phyloP scores from a whole-genome alignment of 2,797 vertebrate genomes.

The Intellagama lesueurii region DNA sequence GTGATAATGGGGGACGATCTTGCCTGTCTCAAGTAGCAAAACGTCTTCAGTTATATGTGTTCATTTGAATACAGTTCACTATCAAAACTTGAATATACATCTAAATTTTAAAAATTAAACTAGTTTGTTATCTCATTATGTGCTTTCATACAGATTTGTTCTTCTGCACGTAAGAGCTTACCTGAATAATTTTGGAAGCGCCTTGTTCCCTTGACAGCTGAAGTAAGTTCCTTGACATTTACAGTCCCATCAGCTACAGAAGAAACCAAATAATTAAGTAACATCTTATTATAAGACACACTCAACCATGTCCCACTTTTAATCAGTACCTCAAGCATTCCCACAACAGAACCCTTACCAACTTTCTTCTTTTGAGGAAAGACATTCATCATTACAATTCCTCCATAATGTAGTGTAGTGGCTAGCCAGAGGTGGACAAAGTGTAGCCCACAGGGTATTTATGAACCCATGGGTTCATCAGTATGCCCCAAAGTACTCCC shows the following conservation, averaged over 20 bases:
- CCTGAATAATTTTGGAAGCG: constrained; percentile 16
- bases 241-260: constrained; percentile 35
- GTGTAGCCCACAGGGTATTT: too few relatives aligned
- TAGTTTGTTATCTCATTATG: too few relatives aligned
- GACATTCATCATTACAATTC: background rate
- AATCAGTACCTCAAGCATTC: background rate
- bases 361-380: background rate
- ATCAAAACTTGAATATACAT: background rate
- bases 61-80: background rate
- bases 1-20: too few relatives aligned
- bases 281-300: background rate
- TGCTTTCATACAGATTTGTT: background rate
- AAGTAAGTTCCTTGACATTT: constrained; percentile 2
- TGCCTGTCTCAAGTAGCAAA: background rate
- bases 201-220: constrained; percentile 11
- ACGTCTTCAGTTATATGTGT: background rate
- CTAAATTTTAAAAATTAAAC: background rate
- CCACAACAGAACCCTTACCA: background rate
- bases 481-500: too few relatives aligned
- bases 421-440: background rate
- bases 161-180: background rate
- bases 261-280: background rate
- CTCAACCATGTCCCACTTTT: background rate
- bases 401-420: background rate
- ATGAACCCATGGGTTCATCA: too few relatives aligned